Evolutionary conservation across 2,113 vertebrate genomes (phyloP), one percentile per base, ranked within the genome.

Genomic region (Paralichthys olivaceus): DNA sequence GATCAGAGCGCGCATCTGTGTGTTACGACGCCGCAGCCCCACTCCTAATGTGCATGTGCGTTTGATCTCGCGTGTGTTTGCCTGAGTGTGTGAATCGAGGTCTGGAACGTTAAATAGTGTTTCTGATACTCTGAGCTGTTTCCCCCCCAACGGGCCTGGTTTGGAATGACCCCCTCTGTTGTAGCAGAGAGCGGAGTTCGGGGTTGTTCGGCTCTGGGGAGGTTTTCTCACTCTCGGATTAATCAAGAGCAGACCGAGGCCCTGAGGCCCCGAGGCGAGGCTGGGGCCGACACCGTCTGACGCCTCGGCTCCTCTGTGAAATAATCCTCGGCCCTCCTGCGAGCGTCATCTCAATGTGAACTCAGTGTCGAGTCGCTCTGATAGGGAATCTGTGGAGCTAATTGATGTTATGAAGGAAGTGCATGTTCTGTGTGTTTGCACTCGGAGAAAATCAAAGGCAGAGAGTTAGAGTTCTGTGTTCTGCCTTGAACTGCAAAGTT

Each of bases 171-270:
- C 91, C 85, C 79, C 79, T 84, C 75, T 65, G 72, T 77, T 79
- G 70, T 51, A 73, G 70, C 72, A 37, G 74, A 23, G 69, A 49
- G 13, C 43, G 55, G 54, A 34, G 6, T 19, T 61, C 22, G 28
- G 11, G 80, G 70, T 58, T 71, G 81, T 72, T 84, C 69, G 83
- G 80, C 89, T 85, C 86, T 73, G 76, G 77, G 80, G 86, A 87
- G 77, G 73, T 83, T 86, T 82, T 84, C 85, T 90, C 90, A 89
- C 91, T 84, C 87, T 80, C 66, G 15, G 64, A 75, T 78, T 94
- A 94, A 95, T 95, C 84, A 94, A 77, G 88, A 92, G 59, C 93
- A 95, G 92, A 84, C 89, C 20, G 64, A 61, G 66, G 47, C 47
- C 47, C 49, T 20, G 49, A 13, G 49, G 49, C 49, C 49, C 19